These are phyloP conservation scores for Anomalospiza imberbis DNA, from an alignment of 2,797 vertebrate species.

Conservation along the genomic window DNA sequence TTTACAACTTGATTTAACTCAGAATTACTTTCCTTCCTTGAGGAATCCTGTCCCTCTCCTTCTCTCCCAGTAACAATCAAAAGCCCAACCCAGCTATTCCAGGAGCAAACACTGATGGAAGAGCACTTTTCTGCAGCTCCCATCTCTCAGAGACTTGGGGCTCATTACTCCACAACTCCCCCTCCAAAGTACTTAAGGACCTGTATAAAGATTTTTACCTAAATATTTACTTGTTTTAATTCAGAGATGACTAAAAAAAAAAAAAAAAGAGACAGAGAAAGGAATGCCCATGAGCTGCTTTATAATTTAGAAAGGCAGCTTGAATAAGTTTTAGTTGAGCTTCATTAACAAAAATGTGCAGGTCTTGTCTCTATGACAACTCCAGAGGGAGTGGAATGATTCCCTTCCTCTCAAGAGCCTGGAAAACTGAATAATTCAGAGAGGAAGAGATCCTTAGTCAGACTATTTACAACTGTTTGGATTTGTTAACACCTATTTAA, in stretches of 20 bases:
- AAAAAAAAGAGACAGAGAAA: not conserved
- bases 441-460: slow-evolving; percentile 43
- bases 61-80: not conserved
- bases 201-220: not conserved
- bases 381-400: slow-evolving; percentile 29
- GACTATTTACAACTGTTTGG: slow-evolving; percentile 23
- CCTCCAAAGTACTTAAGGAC: not conserved
- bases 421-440: slow-evolving; percentile 30
- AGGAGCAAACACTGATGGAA: not conserved
- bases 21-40: not conserved
- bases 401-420: slow-evolving; percentile 12
- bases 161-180: not conserved
- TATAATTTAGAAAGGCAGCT: slow-evolving; percentile 14
- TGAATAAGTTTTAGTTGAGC: slow-evolving; percentile 6
- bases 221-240: not conserved
- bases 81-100: not conserved
- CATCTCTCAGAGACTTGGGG: not conserved
- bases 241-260: not conserved
- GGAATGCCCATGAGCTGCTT: not conserved
- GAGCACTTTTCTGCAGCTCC: not conserved
- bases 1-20: not conserved
- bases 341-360: slow-evolving; percentile 33
- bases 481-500: slow-evolving; percentile 30
- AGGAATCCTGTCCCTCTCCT: not conserved
- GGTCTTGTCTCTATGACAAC: slow-evolving; percentile 56